Evolutionary conservation across 2,797 vertebrate genomes (phyloP).

Genomic region (Spinibarbus caldwelli): DNA sequence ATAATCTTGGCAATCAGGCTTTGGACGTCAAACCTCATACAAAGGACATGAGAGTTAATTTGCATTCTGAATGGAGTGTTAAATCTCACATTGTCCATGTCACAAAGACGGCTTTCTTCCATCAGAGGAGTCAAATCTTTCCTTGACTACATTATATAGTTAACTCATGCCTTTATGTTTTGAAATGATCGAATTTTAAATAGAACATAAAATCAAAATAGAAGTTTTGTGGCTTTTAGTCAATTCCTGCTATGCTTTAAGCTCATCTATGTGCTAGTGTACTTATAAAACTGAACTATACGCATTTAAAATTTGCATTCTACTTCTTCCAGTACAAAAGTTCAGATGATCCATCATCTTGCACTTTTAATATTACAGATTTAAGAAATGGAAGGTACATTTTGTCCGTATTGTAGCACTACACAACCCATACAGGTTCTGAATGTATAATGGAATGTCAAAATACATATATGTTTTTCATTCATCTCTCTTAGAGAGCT

Average conservation of each 20-base stretch:
- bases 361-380: neutral
- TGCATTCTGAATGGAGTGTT: constrained; percentile 35
- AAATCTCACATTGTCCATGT: constrained; percentile 18
- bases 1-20: constrained; percentile 21
- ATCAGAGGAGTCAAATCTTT: constrained; percentile 18
- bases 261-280: no score
- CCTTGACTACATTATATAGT: neutral
- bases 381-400: neutral
- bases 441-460: neutral
- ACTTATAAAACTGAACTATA: neutral
- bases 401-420: no score
- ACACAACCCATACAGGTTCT: neutral
- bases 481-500: constrained; percentile 5
- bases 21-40: constrained; percentile 22
- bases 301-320: neutral
- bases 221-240: neutral
- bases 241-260: neutral
- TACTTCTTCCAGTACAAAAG: neutral
- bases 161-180: neutral
- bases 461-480: constrained; percentile 5
- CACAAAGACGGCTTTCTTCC: constrained; percentile 29
- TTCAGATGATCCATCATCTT: neutral
- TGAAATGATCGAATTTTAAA: neutral
- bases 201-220: neutral
- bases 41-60: constrained; percentile 34